A percentile compares a stretch with the other conserved stretches of the same genome.
Evolutionary conservation across 1,140 invertebrate species (phyloP).

Genomic region (Triops cancriformis): DNA sequence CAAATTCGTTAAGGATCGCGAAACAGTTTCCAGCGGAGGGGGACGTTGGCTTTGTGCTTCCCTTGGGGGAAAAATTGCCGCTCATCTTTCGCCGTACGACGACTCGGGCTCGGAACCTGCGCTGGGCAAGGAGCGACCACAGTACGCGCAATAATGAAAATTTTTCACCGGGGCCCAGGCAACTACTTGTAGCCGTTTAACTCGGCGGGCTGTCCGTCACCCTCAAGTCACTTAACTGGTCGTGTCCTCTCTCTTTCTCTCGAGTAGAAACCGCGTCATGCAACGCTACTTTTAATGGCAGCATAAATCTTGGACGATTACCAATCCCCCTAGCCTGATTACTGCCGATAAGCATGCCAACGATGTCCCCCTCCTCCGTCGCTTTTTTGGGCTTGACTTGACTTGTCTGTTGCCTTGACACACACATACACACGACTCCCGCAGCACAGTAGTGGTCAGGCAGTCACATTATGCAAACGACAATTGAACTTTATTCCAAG

Average conservation of each 20-base stretch:
- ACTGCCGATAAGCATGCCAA: conserved; percentile 2
- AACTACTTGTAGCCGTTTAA: background rate
- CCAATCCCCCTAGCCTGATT: conserved; percentile 11
- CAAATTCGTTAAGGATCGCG: background rate
- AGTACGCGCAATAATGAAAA: background rate
- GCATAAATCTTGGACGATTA: conserved; percentile 8
- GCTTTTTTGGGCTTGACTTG: background rate
- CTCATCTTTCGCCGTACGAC: background rate
- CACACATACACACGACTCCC: background rate
- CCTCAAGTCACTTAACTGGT: background rate
- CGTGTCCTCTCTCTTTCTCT: background rate
- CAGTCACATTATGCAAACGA: background rate
- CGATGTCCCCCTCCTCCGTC: background rate
- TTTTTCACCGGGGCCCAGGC: background rate
- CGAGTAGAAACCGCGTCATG: conserved; percentile 4
- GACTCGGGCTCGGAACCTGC: background rate
- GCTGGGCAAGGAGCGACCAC: background rate
- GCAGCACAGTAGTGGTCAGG: background rate
- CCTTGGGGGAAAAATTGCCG: background rate
- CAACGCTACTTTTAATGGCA: conserved; percentile 1
- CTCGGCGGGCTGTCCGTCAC: conserved; percentile 1
- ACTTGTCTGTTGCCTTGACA: conserved; percentile 10
- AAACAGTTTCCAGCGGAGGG: background rate
- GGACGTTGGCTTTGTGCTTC: background rate
- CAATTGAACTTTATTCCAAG: background rate